phyloP scores from a whole-genome alignment of 2,113 vertebrate species.

The Megaceryle torquata region DNA sequence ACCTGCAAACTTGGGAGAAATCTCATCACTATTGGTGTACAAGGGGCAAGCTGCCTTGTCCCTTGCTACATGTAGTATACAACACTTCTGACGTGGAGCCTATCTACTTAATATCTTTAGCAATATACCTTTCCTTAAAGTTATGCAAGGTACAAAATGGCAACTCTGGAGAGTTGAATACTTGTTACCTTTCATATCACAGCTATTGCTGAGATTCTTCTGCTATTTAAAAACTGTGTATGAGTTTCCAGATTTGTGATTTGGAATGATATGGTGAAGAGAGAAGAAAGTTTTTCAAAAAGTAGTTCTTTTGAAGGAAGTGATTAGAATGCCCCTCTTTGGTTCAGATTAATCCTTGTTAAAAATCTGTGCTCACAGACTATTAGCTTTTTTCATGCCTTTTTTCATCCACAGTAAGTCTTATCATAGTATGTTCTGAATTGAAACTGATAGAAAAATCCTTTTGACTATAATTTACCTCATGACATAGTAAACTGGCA shows the following conservation, averaged over 20 bases:
- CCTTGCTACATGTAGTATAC: not conserved
- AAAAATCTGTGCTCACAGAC: not conserved
- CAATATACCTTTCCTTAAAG: not conserved
- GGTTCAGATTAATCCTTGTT: not conserved
- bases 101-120: not conserved
- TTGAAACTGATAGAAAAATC: not conserved
- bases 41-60: not conserved
- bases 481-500: not conserved
- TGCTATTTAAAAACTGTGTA: not conserved
- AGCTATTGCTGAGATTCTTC: not conserved
- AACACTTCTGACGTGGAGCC: fast-evolving
- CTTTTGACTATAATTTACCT: not conserved
- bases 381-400: not conserved
- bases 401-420: not conserved
- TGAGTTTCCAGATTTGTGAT: not conserved
- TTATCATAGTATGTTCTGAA: not conserved
- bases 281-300: not conserved
- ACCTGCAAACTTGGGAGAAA: not conserved
- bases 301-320: not conserved
- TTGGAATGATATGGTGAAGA: not conserved
- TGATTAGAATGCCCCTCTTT: not conserved
- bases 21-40: not conserved
- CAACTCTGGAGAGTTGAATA: not conserved
- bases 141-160: not conserved
- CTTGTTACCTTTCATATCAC: not conserved